Base-by-base conservation (phyloP, 2,888 invertebrate species). In the Aphidius colemani region DNA sequence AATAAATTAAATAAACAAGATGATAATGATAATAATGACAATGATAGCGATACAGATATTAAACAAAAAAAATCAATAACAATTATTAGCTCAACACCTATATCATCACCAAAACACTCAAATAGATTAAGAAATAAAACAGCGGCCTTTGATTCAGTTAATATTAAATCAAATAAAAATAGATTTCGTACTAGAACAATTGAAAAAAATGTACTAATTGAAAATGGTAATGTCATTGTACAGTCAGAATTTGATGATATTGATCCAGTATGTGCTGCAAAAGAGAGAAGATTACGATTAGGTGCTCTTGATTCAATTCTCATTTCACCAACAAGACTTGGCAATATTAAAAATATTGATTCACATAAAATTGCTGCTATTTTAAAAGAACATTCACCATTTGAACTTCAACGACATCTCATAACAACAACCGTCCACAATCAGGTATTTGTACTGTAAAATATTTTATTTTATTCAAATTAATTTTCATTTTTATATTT, bases 331-430 rank as follows among this genome's bases (percentile, higher is more conserved):
- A 79, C 85, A 67, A 86, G 87, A 40, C 84, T 88, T 69, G 86
- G 88, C 67, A 87, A 88, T 78, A 88, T 90, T 68, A 84, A 87
- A 71, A 85, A 88, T 64, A 89, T 90, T 10, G 90, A 92, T 84
- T 86, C 89, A 65, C 88, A 85, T 75, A 93, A 93, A 84, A 89
- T 94, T 81, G 87, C 90, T 76, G 93, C 93, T 84, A 94, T 94
- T 84, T 87, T 94, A 76, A 86, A 88, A 75, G 94, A 94, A 86
- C 88, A 88, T 74, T 91, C 92, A 84, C 90, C 92, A 65, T 84
- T 93, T 72, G 92, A 93, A 84, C 86, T 94, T 78, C 93, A 93
- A 83, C 88, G 93, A 74, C 94, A 94, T 84, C 85, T 94, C 70
- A 88, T 94, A 71, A 90, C 89, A 44, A 87, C 90, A 75, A 91